phyloP scores from a whole-genome alignment of 2,888 invertebrate species.

The Drosophila cracens region DNA sequence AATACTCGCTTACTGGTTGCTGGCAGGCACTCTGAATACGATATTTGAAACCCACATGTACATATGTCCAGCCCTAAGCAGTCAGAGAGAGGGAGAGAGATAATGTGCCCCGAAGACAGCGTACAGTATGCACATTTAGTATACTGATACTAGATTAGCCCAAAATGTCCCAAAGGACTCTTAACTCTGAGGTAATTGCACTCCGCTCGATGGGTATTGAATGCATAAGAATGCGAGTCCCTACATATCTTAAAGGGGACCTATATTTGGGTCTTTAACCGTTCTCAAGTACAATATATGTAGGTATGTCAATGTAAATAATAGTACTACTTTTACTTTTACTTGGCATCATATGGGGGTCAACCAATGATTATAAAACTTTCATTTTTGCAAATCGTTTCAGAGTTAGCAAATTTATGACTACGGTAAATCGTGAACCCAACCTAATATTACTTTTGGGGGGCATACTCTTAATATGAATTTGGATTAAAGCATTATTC shows the following conservation, averaged over 20 bases:
- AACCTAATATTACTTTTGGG: background rate
- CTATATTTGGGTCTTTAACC: background rate
- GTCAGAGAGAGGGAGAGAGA: background rate
- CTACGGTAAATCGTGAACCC: background rate
- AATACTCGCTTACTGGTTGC: slow-evolving; percentile 31
- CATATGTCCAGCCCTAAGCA: slow-evolving; percentile 31
- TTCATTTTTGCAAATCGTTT: background rate
- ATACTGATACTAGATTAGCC: slow-evolving; percentile 45
- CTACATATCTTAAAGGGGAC: background rate
- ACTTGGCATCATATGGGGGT: background rate
- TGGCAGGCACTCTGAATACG: slow-evolving; percentile 37
- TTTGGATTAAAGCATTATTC: background rate
- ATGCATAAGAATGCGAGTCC: slow-evolving; percentile 8
- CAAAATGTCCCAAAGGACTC: slow-evolving; percentile 47
- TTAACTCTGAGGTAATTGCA: slow-evolving; percentile 30
- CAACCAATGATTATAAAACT: background rate
- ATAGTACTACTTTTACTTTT: background rate
- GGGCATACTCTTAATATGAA: background rate
- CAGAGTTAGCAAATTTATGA: background rate
- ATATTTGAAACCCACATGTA: slow-evolving; percentile 13
- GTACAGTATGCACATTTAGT: slow-evolving; percentile 55
- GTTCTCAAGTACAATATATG: background rate
- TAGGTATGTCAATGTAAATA: background rate
- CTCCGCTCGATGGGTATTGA: slow-evolving; percentile 18
- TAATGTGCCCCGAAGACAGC: slow-evolving; percentile 33